These are phyloP conservation scores for Drosophila formosana DNA, from an alignment of 2,888 invertebrate genomes.

Conservation along the genomic window DNA sequence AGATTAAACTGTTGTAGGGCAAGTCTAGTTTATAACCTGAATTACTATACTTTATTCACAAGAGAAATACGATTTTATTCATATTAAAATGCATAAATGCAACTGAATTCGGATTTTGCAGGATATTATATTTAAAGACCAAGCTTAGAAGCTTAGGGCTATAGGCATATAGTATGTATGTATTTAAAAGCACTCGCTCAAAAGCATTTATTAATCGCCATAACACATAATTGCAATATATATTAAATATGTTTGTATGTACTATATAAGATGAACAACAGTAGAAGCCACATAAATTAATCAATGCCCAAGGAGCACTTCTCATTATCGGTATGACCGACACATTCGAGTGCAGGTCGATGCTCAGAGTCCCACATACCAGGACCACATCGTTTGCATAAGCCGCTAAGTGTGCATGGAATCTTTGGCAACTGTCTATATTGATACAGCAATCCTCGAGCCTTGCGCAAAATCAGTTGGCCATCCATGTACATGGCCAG, in stretches of 20 bases:
- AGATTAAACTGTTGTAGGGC: slow-evolving; percentile 28
- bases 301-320: slow-evolving; percentile 86
- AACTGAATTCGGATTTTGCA: slow-evolving; percentile 14
- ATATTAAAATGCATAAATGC: slow-evolving; percentile 34
- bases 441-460: slow-evolving; percentile 95
- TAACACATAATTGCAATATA: slow-evolving; percentile 51
- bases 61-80: slow-evolving; percentile 52
- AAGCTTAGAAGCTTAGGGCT: slow-evolving; percentile 20
- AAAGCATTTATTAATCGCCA: slow-evolving; percentile 41
- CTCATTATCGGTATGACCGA: slow-evolving; percentile 89
- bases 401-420: slow-evolving; percentile 94
- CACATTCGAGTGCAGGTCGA: slow-evolving; percentile 94
- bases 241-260: slow-evolving; percentile 26
- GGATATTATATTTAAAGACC: neutral
- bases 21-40: slow-evolving; percentile 36
- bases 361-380: slow-evolving; percentile 98
- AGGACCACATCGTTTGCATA: slow-evolving; percentile 95
- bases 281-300: slow-evolving; percentile 65
- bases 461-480: slow-evolving; percentile 94
- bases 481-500: slow-evolving; percentile 99
- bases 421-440: slow-evolving; percentile 94
- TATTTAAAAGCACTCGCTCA: slow-evolving; percentile 57
- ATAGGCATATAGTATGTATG: slow-evolving; percentile 39
- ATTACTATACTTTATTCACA: slow-evolving; percentile 45
- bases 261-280: slow-evolving; percentile 42